These are phyloP conservation scores for Elegia similella DNA, from an alignment of 2,888 invertebrate genomes.

Conservation along the genomic window DNA sequence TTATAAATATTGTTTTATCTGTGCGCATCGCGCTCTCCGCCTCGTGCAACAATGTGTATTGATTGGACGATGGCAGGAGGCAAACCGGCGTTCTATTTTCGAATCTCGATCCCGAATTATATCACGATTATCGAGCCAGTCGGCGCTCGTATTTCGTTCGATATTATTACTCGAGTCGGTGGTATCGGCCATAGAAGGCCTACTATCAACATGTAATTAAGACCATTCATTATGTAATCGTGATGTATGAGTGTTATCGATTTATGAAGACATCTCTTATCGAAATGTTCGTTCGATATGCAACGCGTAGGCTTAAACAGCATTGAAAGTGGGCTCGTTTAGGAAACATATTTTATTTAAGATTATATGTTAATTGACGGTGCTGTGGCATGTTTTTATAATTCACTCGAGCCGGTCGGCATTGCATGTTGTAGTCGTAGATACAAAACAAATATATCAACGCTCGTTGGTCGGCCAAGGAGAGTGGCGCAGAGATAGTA, in stretches of 20 bases:
- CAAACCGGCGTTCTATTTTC: conserved; percentile 53
- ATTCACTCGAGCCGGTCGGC: conserved; percentile 22
- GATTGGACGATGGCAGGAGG: conserved; percentile 54
- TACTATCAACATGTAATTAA: conserved; percentile 34
- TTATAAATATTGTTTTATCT: conserved; percentile 45
- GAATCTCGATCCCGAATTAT: conserved; percentile 47
- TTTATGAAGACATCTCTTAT: conserved; percentile 24
- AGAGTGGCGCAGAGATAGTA: conserved; percentile 4
- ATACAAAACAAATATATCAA: conserved; percentile 9
- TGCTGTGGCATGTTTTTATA: conserved; percentile 30
- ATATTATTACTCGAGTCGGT: conserved; percentile 28
- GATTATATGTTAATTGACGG: conserved; percentile 31
- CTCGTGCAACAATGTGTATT: conserved; percentile 58
- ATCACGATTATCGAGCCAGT: conserved; percentile 44
- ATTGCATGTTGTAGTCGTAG: not conserved
- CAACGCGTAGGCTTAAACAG: conserved; percentile 21
- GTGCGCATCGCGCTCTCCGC: conserved; percentile 35
- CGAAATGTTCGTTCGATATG: not conserved
- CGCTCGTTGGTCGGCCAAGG: not conserved
- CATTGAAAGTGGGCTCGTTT: conserved; percentile 30
- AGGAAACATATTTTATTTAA: conserved; percentile 35
- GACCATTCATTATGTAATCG: conserved; percentile 21
- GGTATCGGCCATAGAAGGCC: conserved; percentile 9
- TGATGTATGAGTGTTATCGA: conserved; percentile 21
- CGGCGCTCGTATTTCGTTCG: conserved; percentile 38